Base-by-base conservation (phyloP, 2,888 invertebrate species). In the Volucella inanis region DNA sequence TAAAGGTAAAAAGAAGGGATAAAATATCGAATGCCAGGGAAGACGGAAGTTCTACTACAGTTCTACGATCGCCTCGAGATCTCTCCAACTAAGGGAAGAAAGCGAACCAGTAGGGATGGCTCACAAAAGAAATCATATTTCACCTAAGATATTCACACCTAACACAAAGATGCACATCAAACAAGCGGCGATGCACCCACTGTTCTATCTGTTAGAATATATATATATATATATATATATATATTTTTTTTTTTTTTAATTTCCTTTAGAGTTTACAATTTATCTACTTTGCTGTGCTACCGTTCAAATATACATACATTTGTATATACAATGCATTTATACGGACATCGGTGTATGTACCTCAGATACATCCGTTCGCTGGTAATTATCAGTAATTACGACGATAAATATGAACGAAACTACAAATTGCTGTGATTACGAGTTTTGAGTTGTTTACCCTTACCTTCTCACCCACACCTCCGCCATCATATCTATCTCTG, bases 111-210 rank as follows among this genome's bases (percentile, higher is more conserved):
- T 74, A 79, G 57, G 70, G 57, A 75, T 80, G 74, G 65, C 64
- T 80, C 74, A 80, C 79, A 84, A 70, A 71, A 67, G 64, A 79
- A 75, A 57, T 80, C 75, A 80, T 80, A 84, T 84, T 79, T 79
- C 80, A 84, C 61, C 75, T 65, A 52, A 49, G 43, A 39, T 57
- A 45, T 72, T 55, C 68, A 55, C 12, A 65, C n/a, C 47, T 41
- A 57, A 50, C 49, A 57, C 6, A 22, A 11, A 47, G 45, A 15
- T 38, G 18, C 38, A 54, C 61, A 41, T 4, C 55, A 67, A 43
- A 59, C 22, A 18, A 22, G 49, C 11, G 55, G 45, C 8, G 47
- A 64, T 10, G 15, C 52, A 57, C 55, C 39, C 55, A 65, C 57
- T 18, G 22, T 12, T 45, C 57, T 8, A 41, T 8, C 11, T 38